Conservation (phyloP, 1,140 invertebrate species). For the Antheraea pernyi region DNA sequence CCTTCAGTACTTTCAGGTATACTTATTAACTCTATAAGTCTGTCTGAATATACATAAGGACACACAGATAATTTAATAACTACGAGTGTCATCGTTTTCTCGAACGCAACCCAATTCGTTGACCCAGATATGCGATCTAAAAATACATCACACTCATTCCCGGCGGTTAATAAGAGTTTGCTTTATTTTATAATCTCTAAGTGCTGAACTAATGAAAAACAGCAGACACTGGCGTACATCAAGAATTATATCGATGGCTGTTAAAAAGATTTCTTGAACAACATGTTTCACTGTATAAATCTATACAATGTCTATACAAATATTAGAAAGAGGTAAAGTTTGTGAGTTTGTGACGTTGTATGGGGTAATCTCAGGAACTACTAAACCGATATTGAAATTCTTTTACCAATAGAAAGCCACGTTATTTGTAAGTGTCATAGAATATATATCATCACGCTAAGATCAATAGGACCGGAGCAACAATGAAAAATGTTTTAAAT, state of each 20-base stretch:
- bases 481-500: too few relatives aligned
- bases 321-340: too few relatives aligned
- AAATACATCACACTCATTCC: not conserved
- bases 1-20: not conserved
- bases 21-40: not conserved
- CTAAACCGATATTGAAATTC: too few relatives aligned
- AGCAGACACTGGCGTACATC: not conserved
- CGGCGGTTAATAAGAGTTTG: not conserved
- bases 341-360: too few relatives aligned
- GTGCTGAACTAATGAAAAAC: not conserved
- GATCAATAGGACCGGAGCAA: too few relatives aligned
- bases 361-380: too few relatives aligned
- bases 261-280: too few relatives aligned
- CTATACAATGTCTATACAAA: too few relatives aligned
- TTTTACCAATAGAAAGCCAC: too few relatives aligned
- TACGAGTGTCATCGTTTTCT: slow-evolving; percentile 14
- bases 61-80: slow-evolving; percentile 13
- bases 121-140: slow-evolving; percentile 11
- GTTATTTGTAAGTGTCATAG: too few relatives aligned
- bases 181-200: not conserved
- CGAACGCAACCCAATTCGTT: slow-evolving; percentile 17
- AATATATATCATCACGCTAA: too few relatives aligned
- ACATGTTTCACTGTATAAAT: too few relatives aligned
- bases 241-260: not conserved
- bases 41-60: not conserved